phyloP scores from a whole-genome alignment of 2,888 invertebrate genomes.

The Hirtodrosophila confusa region DNA sequence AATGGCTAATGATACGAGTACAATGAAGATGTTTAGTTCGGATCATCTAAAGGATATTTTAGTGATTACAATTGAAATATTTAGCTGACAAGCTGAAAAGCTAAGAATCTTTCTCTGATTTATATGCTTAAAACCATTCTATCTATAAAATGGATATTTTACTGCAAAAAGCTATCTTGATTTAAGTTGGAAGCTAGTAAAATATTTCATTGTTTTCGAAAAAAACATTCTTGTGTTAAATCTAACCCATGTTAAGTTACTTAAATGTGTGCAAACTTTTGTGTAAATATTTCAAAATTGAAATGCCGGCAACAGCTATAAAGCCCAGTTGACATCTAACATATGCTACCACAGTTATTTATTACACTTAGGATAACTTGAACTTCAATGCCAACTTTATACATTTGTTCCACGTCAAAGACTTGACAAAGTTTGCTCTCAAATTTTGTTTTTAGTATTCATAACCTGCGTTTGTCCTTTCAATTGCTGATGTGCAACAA shows the following conservation, averaged over 20 bases:
- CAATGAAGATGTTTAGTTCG: too few relatives aligned
- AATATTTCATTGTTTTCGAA: background rate
- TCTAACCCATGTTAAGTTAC: conserved; percentile 2
- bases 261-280: background rate
- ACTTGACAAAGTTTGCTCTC: conserved; percentile 25
- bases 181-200: too few relatives aligned
- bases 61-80: too few relatives aligned
- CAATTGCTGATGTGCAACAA: conserved; percentile 20
- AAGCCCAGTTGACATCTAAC: conserved; percentile 30
- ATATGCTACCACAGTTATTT: conserved; percentile 44
- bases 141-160: too few relatives aligned
- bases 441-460: conserved; percentile 13
- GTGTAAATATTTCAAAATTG: conserved; percentile 11
- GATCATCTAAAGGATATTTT: too few relatives aligned
- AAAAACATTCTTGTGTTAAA: too few relatives aligned
- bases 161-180: too few relatives aligned
- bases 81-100: too few relatives aligned
- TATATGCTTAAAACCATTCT: too few relatives aligned
- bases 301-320: conserved; percentile 1
- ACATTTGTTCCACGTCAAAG: conserved; percentile 45
- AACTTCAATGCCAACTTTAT: conserved; percentile 33
- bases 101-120: too few relatives aligned
- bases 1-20: too few relatives aligned
- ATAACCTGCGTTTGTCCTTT: conserved; percentile 13
- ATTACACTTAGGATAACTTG: conserved; percentile 36